These are phyloP conservation scores for Genyomyrus donnyi DNA, from an alignment of 2,113 vertebrate species.

Conservation along the genomic window DNA sequence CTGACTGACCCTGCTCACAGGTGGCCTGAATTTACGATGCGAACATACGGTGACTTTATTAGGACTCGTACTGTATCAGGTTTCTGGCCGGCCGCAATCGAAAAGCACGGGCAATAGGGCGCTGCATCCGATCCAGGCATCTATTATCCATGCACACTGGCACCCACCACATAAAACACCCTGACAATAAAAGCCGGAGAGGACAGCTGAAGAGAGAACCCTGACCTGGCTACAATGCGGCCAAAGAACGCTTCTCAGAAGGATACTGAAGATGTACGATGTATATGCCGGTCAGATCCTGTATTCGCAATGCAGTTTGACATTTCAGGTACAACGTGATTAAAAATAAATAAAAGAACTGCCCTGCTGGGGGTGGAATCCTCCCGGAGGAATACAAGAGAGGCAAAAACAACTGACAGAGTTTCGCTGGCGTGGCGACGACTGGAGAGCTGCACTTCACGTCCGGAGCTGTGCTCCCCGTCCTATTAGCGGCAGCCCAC, in stretches of 20 bases:
- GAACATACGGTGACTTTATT: background rate
- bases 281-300: conserved; percentile 32
- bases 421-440: conserved; percentile 37
- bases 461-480: conserved; percentile 36
- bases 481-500: conserved; percentile 14
- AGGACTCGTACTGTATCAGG: background rate
- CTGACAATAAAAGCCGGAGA: background rate
- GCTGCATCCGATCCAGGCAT: background rate
- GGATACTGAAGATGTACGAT: background rate
- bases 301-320: conserved; percentile 35
- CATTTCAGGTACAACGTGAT: conserved; percentile 26
- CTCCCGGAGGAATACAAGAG: conserved; percentile 34
- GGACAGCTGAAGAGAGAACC: background rate
- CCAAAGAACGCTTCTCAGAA: background rate
- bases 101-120: background rate
- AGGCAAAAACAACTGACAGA: conserved; percentile 30
- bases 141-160: background rate
- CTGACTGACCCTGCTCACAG: background rate
- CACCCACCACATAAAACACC: background rate
- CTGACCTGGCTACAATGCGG: background rate
- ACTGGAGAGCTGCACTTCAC: conserved; percentile 45
- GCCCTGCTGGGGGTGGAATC: conserved; percentile 38
- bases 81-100: background rate
- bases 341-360: conserved; percentile 21
- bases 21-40: background rate